Base-by-base conservation (phyloP, 1,140 invertebrate genomes). In the Drosophila albomicans region DNA sequence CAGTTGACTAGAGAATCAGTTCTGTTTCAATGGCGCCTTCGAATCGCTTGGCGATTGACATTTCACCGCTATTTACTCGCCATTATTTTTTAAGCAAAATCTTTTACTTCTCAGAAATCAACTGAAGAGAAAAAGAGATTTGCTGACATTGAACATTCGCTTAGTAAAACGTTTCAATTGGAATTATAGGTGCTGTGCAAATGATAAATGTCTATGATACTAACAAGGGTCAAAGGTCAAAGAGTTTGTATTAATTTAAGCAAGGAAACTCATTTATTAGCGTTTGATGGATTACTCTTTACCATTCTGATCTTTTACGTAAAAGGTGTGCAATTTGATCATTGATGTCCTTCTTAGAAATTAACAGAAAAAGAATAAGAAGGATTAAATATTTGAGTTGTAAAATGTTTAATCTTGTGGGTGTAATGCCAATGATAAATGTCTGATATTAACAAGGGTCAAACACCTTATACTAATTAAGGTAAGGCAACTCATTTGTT, bases 1-100 rank as follows among this genome's bases (percentile, higher is more conserved):
- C 84, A 84, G 77, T 89, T 88, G 81, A 84, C 77, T 87, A 72
- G 74, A 51, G 80, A 68, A 81, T 78, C 87, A 79, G 72, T 75
- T 79, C 73, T 71, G 72, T 66, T 62, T 80, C 72, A 79, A 84
- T 66, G 64, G 51, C 41, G 64, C 41, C 64, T 28, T 57, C n/a
- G 25, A 35, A 28, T 41, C 13, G 32, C 11, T n/a, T 54, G 35
- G 64, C 25, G 20, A 62, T 68, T 63, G 69, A 66, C 74, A 73
- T 56, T 35, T 46, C 49, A 28, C 11, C 51, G 35, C 5, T 28
- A 30, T 54, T 51, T 56, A 8, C 45, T 15, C 48, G 70, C 11
- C 52, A 58, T 64, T 70, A 58, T 35, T 15, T 67, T 28, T 52
- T 38, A 20, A 28, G 16, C 38, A 35, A 4, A 54, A 41, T 41